These are phyloP conservation scores for Acleris cristana DNA, from an alignment of 2,888 invertebrate genomes.

Conservation along the genomic window DNA sequence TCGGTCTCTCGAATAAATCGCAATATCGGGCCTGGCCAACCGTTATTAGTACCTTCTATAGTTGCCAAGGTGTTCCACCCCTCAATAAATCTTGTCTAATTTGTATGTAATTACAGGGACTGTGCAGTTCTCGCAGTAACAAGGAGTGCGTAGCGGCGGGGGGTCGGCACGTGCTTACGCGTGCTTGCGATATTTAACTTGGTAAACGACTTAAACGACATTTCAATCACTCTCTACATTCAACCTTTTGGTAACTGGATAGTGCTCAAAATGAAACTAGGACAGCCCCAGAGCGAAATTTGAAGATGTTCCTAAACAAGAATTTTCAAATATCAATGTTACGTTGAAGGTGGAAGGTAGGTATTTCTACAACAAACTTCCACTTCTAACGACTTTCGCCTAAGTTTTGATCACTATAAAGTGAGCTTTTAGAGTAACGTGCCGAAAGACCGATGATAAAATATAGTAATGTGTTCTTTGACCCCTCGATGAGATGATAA, in stretches of 20 bases:
- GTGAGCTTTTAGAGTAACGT: slow-evolving; percentile 67
- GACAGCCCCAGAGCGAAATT: slow-evolving; percentile 44
- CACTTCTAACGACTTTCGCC: slow-evolving; percentile 53
- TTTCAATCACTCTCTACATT: slow-evolving; percentile 42
- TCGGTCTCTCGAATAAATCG: slow-evolving; percentile 71
- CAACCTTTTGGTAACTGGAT: slow-evolving; percentile 39
- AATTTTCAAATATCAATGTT: slow-evolving; percentile 58
- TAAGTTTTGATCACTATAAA: slow-evolving; percentile 68
- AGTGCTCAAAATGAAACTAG: slow-evolving; percentile 44
- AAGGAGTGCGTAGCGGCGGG: slow-evolving; percentile 82
- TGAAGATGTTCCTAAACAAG: slow-evolving; percentile 53
- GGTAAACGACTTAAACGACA: slow-evolving; percentile 49
- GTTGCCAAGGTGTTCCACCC: slow-evolving; percentile 83
- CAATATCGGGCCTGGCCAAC: slow-evolving; percentile 78
- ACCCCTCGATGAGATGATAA: slow-evolving; percentile 72
- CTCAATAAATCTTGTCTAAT: slow-evolving; percentile 84
- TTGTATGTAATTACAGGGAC: slow-evolving; percentile 83
- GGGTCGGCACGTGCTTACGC: slow-evolving; percentile 81
- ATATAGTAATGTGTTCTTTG: slow-evolving; percentile 77
- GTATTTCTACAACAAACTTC: slow-evolving; percentile 55
- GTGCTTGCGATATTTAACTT: slow-evolving; percentile 52
- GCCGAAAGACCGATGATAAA: slow-evolving; percentile 72
- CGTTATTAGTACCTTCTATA: slow-evolving; percentile 81
- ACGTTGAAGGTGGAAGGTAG: slow-evolving; percentile 57
- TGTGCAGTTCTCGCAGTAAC: slow-evolving; percentile 79